Evolutionary conservation across 2,888 invertebrate species (phyloP).

Genomic region (Drosophila mulleri): DNA sequence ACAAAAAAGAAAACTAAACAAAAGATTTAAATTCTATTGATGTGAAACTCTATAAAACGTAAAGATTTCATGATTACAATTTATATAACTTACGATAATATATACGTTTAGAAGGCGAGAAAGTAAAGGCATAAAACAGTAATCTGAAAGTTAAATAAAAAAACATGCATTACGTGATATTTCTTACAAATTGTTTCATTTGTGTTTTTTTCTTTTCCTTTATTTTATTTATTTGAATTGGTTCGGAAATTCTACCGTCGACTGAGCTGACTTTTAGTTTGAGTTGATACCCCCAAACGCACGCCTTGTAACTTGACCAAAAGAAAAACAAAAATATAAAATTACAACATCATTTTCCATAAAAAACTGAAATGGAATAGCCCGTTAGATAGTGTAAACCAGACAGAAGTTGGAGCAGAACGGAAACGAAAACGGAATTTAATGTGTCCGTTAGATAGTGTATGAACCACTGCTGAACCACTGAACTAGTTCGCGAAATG

Average conservation of each 20-base stretch:
- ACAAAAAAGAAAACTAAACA: not conserved
- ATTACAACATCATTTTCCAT: slow-evolving; percentile 7
- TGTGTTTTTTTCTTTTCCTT: slow-evolving; percentile 8
- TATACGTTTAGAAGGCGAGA: slow-evolving; percentile 40
- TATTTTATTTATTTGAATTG: not conserved
- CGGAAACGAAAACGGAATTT: not conserved
- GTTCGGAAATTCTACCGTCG: slow-evolving; percentile 2
- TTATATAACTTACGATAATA: slow-evolving; percentile 28
- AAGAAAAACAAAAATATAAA: slow-evolving; percentile 10
- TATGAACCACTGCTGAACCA: slow-evolving; percentile 13
- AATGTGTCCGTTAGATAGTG: slow-evolving; percentile 32
- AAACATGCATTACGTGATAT: slow-evolving; percentile 77
- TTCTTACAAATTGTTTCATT: slow-evolving; percentile 75
- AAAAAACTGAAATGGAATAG: slow-evolving; percentile 3
- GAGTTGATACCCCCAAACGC: slow-evolving; percentile 22
- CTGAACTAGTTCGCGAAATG: slow-evolving; percentile 22
- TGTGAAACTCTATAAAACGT: slow-evolving; percentile 53
- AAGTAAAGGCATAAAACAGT: slow-evolving; percentile 35
- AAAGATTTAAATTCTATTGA: slow-evolving; percentile 14
- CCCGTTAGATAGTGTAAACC: slow-evolving; percentile 8
- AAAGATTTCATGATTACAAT: slow-evolving; percentile 31
- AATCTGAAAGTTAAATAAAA: slow-evolving; percentile 64
- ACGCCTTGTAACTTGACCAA: slow-evolving; percentile 75
- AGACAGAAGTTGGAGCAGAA: slow-evolving; percentile 12
- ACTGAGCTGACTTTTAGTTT: slow-evolving; percentile 10